Percentiles rank a stretch among this genome's conserved stretches.
Evolutionary conservation across 1,140 invertebrate genomes (phyloP).

Genomic region (Drosophila nannoptera): DNA sequence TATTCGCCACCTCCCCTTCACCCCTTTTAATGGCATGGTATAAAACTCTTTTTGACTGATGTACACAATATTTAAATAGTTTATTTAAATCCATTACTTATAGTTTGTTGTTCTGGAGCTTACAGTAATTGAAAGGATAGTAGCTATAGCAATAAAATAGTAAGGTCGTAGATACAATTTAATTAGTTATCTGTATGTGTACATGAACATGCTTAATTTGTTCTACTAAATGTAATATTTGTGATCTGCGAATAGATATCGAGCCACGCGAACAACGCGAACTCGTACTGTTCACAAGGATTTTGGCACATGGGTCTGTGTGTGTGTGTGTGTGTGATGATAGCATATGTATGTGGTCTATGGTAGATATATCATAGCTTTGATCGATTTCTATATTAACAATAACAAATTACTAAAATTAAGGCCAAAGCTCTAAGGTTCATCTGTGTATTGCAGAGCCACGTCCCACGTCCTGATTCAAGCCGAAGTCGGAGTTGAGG

Average conservation of each 20-base stretch:
- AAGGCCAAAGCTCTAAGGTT: conserved; percentile 61
- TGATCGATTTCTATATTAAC: conserved; percentile 64
- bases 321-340: conserved; percentile 15
- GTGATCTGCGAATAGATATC: conserved; percentile 14
- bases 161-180: conserved; percentile 49
- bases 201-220: conserved; percentile 18
- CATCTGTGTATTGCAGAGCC: conserved; percentile 47
- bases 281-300: conserved; percentile 34
- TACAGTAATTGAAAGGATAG: conserved; percentile 48
- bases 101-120: conserved; percentile 26
- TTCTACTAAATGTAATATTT: conserved; percentile 52
- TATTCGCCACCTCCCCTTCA: too few species aligned
- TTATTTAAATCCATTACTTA: conserved; percentile 49
- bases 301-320: conserved; percentile 60
- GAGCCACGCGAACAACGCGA: conserved; percentile 21
- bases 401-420: conserved; percentile 75
- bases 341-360: conserved; percentile 27
- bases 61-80: conserved; percentile 41
- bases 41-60: conserved; percentile 18
- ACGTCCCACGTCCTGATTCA: conserved; percentile 10
- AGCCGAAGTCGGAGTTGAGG: not conserved
- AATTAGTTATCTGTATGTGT: conserved; percentile 23
- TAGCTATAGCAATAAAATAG: conserved; percentile 38
- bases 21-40: too few species aligned
- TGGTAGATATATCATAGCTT: conserved; percentile 30